Base-by-base conservation (phyloP, 2,888 invertebrate genomes). In the Scaptomyza tumidula region DNA sequence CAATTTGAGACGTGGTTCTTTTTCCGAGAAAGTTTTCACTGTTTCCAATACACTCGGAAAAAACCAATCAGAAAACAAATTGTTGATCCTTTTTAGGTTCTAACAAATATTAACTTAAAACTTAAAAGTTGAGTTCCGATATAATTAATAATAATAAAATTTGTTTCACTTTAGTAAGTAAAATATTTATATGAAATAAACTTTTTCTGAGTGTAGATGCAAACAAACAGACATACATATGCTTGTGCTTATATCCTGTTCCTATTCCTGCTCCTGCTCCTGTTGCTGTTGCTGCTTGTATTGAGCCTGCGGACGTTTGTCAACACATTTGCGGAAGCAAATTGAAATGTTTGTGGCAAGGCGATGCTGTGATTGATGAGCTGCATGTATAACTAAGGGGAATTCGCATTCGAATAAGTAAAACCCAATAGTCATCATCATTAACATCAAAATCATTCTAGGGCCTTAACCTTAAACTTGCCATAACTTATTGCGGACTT, bases 281-380 rank as follows among this genome's bases (percentile, higher is more conserved):
- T 45, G 45, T 5, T 33, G n/a, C 37, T 33, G 53, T 41, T 49
- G 35, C 19, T 45, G 45, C 19, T 39, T 16, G 14, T 16, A 39
- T 39, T 46, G 41, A 37, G 61, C 67, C 61, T 35, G 52, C 31
- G 56, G 56, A 59, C 62, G 59, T 79, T 81, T 85, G 85, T 82
- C 82, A 82, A 85, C 75, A 80, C 78, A 85, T 82, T 81, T 80
- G 76, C 77, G 39, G 14, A 65, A 45, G 67, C 77, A 79, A 83
- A 80, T 82, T 82, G 82, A 85, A 82, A 78, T 82, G 80, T 85
- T 85, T 84, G 80, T 53, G 57, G 45, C 60, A 37, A 57, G 56
- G 43, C 52, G 43, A 7, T 60, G 60, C 65, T 56, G 45, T 78
- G 78, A 77, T 77, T 77, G 77, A 77, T 77, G 77, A 74, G 46